A percentile compares a stretch with the other conserved stretches of the same genome.
These are phyloP conservation scores for Trypoxylus dichotomus DNA, from an alignment of 1,140 invertebrate genomes.

Conservation along the genomic window DNA sequence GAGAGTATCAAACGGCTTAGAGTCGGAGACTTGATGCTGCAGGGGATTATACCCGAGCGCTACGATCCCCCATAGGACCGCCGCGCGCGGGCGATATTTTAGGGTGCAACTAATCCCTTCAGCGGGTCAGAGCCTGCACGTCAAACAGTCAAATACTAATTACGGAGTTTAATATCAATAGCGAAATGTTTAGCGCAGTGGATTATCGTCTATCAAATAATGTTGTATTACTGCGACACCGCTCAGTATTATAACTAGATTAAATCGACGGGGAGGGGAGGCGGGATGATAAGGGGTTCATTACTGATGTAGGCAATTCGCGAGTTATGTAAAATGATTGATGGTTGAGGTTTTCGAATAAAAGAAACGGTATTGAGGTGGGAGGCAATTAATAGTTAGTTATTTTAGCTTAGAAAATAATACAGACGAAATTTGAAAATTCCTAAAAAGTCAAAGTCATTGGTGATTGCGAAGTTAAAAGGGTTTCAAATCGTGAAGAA, in stretches of 20 bases:
- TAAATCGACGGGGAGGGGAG: neutral
- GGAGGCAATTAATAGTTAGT: no score
- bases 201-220: conserved; percentile 15
- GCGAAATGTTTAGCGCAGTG: neutral
- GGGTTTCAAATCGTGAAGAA: no score
- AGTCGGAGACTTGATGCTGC: neutral
- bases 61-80: neutral
- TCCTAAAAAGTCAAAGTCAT: no score
- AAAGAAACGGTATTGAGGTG: no score
- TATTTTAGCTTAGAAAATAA: no score
- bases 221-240: neutral
- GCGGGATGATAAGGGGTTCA: no score
- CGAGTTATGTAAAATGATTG: no score
- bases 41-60: neutral
- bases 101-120: conserved; percentile 16
- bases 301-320: no score
- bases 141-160: conserved; percentile 24
- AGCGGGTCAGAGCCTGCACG: neutral
- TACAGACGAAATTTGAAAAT: no score
- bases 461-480: no score
- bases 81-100: neutral
- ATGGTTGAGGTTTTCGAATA: no score
- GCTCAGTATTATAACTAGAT: neutral
- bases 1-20: conserved; percentile 7
- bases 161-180: conserved; percentile 22